Conservation (phyloP, 1,140 invertebrate species). For the Thaumetopoea pityocampa region DNA sequence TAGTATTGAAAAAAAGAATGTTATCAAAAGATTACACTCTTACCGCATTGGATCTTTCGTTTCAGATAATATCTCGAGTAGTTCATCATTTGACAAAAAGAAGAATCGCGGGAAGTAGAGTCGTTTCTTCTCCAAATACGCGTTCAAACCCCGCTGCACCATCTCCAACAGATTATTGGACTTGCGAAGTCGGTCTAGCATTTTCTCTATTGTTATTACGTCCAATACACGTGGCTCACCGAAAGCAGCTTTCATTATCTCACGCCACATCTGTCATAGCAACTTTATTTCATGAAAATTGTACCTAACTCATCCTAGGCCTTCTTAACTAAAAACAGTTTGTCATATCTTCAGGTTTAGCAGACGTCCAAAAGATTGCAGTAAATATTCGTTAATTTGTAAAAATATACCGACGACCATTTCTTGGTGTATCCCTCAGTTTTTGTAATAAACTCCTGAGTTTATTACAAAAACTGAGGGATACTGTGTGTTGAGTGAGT, state of each 20-base stretch:
- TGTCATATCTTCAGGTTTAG: no score
- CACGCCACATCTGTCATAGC: slow-evolving; percentile 85
- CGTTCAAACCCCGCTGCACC: slow-evolving; percentile 94
- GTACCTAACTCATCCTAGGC: no score
- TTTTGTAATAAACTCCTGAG: no score
- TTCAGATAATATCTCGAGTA: slow-evolving; percentile 96
- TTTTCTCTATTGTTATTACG: slow-evolving; percentile 94
- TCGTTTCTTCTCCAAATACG: slow-evolving; percentile 96
- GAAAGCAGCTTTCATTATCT: slow-evolving; percentile 92
- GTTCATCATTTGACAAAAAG: slow-evolving; percentile 97
- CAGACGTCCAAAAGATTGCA: no score
- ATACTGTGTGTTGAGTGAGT: no score
- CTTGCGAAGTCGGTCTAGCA: slow-evolving; percentile 93
- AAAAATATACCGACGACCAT: no score
- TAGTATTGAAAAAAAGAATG: no score
- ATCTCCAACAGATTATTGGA: slow-evolving; percentile 91
- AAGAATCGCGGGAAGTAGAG: slow-evolving; percentile 96
- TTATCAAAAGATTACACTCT: slow-evolving; percentile 5
- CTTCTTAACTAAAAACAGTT: no score
- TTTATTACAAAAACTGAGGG: no score
- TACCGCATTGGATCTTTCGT: slow-evolving; percentile 96
- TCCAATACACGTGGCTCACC: slow-evolving; percentile 88
- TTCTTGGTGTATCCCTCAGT: no score
- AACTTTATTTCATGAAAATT: no score
- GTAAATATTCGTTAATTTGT: no score